Conservation (phyloP, 2,113 vertebrate genomes). For the Ginglymostoma cirratum region DNA sequence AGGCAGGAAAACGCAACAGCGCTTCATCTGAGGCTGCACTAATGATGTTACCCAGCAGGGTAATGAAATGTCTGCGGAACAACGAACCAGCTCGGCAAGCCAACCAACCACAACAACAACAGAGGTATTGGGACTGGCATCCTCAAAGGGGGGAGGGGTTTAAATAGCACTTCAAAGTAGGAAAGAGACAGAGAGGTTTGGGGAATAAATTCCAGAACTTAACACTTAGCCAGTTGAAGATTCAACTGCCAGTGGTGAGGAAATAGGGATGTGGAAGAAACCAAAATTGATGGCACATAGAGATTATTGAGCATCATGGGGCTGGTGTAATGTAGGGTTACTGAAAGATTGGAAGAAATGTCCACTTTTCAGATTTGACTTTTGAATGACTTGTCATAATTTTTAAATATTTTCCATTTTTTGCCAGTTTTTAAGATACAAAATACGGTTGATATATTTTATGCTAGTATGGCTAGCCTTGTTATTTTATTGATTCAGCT, state of each 20-base stretch:
- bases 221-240: background rate
- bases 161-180: background rate
- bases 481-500: background rate
- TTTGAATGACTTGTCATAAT: background rate
- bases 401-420: background rate
- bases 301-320: background rate
- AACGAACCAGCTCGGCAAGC: too few species aligned
- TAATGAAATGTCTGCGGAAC: too few species aligned
- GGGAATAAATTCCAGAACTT: background rate
- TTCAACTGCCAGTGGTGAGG: background rate
- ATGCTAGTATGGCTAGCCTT: background rate
- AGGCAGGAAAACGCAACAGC: too few species aligned
- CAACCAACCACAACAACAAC: too few species aligned
- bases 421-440: background rate
- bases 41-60: too few species aligned
- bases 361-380: background rate
- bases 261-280: background rate
- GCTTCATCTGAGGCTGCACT: too few species aligned
- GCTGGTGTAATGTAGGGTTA: background rate
- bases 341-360: background rate
- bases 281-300: background rate
- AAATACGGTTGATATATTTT: background rate
- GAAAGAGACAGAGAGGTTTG: background rate
- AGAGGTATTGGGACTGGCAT: background rate
- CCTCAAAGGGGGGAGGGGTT: background rate